Evolutionary conservation across 30 jellyfish, hydroid and myxozoan species (phyloP), one percentile per base, ranked within the genome.

Genomic region (Hydractinia symbiolongicarpus): DNA sequence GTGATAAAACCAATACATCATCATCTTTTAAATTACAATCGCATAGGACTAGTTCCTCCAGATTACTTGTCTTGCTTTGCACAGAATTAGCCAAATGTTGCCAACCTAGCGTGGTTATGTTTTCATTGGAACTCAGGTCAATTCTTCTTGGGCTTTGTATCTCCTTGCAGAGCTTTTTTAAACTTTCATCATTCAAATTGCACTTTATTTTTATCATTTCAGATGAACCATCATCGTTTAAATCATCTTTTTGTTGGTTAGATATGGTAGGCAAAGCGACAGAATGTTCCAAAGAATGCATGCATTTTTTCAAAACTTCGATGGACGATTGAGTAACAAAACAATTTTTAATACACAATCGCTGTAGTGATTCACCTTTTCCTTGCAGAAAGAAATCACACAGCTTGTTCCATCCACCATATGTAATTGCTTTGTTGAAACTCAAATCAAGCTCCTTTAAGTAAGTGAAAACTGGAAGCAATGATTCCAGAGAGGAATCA

Each of bases 11-110:
- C 40, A 4, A 44, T 51, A 64, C 52, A 51, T 44, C 9, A 51
- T 64, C 74, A 51, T 64, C 74, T 7, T 64, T 64, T 44, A 64
- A 6, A 64, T 64, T 64, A 13, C 74, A 64, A 13, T 44, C 74
- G 17, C 40, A 64, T 51, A 64, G 40, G 40, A n/a, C 74, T 2
- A 64, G 40, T 13, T 64, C 40, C 74, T 13, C 9, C 19, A 64
- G 19, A 51, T 7, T 64, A n/a, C 40, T 51, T n/a, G 19, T 64
- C 40, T 64, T 64, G 44, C 44, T 2, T 7, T n/a, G 19, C 8
- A 64, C 52, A 64, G 74, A 44, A 64, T 13, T n/a, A 1, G 74
- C 19, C 74, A 64, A 64, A 64, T 44, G 19, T n/a, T 44, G 40
- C 74, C 74, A 64, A 13, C 74, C 74, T 7, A n/a, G 52, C 19